Evolutionary conservation across 2,113 vertebrate genomes (phyloP), one percentile per base, ranked within the genome.

Genomic region (Capreolus pygargus): DNA sequence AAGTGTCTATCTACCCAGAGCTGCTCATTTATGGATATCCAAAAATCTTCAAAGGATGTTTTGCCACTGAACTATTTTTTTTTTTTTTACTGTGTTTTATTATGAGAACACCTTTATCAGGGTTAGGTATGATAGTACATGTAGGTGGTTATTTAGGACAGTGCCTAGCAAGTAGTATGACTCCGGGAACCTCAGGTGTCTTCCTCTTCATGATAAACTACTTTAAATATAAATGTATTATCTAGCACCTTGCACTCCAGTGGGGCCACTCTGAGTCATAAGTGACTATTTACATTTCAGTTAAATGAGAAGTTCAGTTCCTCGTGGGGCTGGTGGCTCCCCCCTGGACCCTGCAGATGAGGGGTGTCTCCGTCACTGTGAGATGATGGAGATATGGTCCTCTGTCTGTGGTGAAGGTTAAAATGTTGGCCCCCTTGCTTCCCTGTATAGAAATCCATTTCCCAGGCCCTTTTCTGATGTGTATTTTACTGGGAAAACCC

Each of bases 281-380:
- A 3, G 2, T 57, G 92, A n/a, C 54, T 27, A 4, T 23, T 74
- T 47, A 28, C 33, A n/a, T 50, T 50, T 4, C 45, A 47, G 15
- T 15, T 64, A 33, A 30, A n/a, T n/a, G 83, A 54, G 47, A 57
- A 47, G 36, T 39, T 36, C 6, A 64, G 47, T 82, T 45, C 19
- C 28, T 86, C 2, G 36, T 67, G 57, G 57, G 43, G 21, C 74
- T 64, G 47, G 45, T 8, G 5, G 21, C 50, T 6, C 4, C 30
- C 58, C 2, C 15, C 1, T 30, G 55, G 21, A 6, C 14, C 8
- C 25, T 10, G 25, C 21, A 16, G 25, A 0, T 15, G 9, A 10
- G 21, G n/a, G 33, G 25, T 16, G 1, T 19, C n/a, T 14, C 33
- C 2, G 0, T 27, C 16, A 2, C 1, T 14, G 1, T 47, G 47